These are phyloP conservation scores for Leiothrix lutea DNA, from an alignment of 2,113 vertebrate species.

Conservation along the genomic window DNA sequence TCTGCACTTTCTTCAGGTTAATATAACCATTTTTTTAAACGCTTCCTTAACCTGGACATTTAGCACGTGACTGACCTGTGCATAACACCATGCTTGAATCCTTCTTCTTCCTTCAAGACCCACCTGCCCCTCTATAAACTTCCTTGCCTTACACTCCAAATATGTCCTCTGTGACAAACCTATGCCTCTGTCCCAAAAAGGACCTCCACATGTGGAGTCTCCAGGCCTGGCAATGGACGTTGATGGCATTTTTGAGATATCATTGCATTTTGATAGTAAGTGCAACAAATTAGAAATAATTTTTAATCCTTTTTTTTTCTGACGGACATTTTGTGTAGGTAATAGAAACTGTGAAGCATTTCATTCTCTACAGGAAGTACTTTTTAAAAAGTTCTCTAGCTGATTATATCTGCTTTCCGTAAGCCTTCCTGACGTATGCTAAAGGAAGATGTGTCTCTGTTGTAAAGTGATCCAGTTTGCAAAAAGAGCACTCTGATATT, in stretches of 20 bases:
- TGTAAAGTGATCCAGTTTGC: constrained; percentile 42
- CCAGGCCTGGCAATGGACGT: neutral
- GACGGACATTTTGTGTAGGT: neutral
- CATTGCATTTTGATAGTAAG: neutral
- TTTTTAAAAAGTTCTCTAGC: neutral
- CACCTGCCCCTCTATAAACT: neutral
- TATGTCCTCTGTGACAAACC: neutral
- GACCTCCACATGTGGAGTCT: accelerated
- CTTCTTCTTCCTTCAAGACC: neutral
- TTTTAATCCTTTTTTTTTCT: neutral
- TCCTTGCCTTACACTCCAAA: neutral
- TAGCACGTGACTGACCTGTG: neutral
- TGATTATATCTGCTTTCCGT: neutral
- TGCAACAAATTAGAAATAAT: neutral
- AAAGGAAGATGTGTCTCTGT: neutral
- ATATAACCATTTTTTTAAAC: neutral
- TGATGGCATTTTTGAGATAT: neutral
- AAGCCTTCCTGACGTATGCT: neutral
- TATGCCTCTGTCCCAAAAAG: neutral
- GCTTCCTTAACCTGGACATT: neutral
- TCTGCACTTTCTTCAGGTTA: neutral
- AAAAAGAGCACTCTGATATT: neutral
- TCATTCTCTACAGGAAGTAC: neutral
- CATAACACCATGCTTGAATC: neutral
- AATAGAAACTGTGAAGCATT: neutral